Percentiles rank a stretch among this genome's conserved stretches.
phyloP scores from a whole-genome alignment of 2,797 vertebrate genomes.

The Rhabdomys pumilio region DNA sequence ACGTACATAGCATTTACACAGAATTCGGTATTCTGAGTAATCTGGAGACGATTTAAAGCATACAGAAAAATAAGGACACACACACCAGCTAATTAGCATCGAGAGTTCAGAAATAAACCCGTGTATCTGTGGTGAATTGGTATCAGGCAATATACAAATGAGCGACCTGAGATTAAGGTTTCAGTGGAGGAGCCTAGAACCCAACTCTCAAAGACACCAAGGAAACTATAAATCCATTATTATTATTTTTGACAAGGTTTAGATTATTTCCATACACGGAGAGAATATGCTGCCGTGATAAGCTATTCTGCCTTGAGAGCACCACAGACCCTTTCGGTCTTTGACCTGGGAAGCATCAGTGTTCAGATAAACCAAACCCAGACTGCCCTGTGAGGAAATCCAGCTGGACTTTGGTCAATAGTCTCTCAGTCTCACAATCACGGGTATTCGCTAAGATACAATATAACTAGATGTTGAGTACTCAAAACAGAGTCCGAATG shows the following conservation, averaged over 20 bases:
- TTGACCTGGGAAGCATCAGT: neutral
- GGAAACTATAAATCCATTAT: conserved; percentile 15
- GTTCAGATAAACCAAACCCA: conserved; percentile 39
- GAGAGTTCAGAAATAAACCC: neutral
- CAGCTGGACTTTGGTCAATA: conserved; percentile 16
- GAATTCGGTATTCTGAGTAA: neutral
- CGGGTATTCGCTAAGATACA: neutral
- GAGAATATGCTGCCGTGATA: neutral
- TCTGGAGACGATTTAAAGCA: neutral
- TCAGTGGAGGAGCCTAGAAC: neutral
- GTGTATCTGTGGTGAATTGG: neutral
- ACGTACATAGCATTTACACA: neutral
- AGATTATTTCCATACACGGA: conserved; percentile 23
- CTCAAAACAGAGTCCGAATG: neutral
- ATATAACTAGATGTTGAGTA: conserved; percentile 13
- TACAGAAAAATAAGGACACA: neutral
- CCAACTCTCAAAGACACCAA: neutral
- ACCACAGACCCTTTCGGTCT: neutral
- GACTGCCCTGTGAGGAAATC: conserved; percentile 41
- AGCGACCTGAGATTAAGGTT: neutral
- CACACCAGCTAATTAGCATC: neutral
- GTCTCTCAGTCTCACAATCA: conserved; percentile 29
- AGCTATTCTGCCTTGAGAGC: conserved; percentile 16
- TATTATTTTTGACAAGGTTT: conserved; percentile 2
- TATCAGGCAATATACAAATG: neutral